phyloP scores from a whole-genome alignment of 2,888 invertebrate species.

The Teleiodes luculella region DNA sequence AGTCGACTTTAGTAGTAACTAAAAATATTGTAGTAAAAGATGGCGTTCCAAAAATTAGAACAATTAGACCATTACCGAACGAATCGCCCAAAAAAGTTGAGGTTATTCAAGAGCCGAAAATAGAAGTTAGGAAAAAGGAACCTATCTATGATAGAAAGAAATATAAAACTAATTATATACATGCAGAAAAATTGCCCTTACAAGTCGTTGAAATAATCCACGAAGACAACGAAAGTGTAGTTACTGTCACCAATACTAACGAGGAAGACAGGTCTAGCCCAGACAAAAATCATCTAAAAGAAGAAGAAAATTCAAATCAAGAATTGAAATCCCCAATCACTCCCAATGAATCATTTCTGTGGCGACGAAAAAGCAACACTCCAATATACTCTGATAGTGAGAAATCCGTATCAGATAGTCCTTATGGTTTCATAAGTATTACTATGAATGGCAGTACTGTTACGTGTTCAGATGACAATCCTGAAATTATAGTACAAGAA shows the following conservation, averaged over 20 bases:
- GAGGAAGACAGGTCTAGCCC: conserved; percentile 18
- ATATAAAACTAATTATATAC: conserved; percentile 70
- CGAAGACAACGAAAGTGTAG: conserved; percentile 56
- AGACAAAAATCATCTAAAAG: conserved; percentile 22
- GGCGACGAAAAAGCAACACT: conserved; percentile 73
- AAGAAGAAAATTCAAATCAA: conserved; percentile 43
- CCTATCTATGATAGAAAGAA: conserved; percentile 64
- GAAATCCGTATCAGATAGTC: conserved; percentile 51
- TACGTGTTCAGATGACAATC: conserved; percentile 36
- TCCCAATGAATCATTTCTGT: conserved; percentile 83
- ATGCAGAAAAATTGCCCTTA: conserved; percentile 63
- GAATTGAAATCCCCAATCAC: conserved; percentile 61
- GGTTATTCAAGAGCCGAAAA: conserved; percentile 25
- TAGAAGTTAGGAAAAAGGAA: conserved; percentile 53
- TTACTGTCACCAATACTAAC: conserved; percentile 23
- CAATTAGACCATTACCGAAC: conserved; percentile 49
- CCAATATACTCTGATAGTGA: conserved; percentile 65
- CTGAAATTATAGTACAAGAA: conserved; percentile 36
- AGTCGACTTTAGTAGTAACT: conserved; percentile 71
- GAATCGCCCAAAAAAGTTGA: conserved; percentile 38
- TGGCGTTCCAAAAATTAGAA: conserved; percentile 73
- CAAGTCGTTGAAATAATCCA: conserved; percentile 70
- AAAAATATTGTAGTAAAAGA: conserved; percentile 75
- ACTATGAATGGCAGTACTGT: conserved; percentile 45
- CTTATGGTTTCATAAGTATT: conserved; percentile 55